Conservation (phyloP, 2,113 vertebrate genomes). For the Leptocoma aspasia region DNA sequence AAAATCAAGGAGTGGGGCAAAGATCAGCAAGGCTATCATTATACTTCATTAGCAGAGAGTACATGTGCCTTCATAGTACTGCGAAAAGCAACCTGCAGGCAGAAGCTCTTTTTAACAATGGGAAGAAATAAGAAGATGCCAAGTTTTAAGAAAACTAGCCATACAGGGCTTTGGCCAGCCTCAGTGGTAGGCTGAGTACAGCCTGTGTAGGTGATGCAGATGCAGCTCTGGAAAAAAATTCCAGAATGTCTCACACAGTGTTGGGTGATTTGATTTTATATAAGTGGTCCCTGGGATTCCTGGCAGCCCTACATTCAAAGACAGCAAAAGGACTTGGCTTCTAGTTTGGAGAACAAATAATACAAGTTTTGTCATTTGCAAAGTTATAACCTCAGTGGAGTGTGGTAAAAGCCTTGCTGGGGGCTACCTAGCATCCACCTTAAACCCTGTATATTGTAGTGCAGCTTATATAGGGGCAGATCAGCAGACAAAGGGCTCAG, state of each 20-base stretch:
- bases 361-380: not conserved
- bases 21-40: not conserved
- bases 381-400: not conserved
- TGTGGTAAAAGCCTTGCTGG: not conserved
- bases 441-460: fast-evolving
- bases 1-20: not conserved
- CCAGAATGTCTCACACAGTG: not conserved
- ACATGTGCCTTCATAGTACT: fast-evolving
- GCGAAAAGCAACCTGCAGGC: not conserved
- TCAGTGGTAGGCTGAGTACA: not conserved
- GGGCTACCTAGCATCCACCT: not conserved
- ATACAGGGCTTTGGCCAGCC: not conserved
- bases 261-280: not conserved
- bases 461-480: not conserved
- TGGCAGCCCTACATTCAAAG: not conserved
- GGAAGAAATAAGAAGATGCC: not conserved
- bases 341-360: not conserved
- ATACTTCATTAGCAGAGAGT: not conserved
- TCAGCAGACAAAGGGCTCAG: not conserved
- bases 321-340: not conserved
- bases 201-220: not conserved
- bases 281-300: not conserved
- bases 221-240: not conserved
- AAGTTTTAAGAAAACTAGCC: not conserved
- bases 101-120: not conserved